phyloP scores from a whole-genome alignment of 2,113 vertebrate genomes.

The Colinus virginianus region DNA sequence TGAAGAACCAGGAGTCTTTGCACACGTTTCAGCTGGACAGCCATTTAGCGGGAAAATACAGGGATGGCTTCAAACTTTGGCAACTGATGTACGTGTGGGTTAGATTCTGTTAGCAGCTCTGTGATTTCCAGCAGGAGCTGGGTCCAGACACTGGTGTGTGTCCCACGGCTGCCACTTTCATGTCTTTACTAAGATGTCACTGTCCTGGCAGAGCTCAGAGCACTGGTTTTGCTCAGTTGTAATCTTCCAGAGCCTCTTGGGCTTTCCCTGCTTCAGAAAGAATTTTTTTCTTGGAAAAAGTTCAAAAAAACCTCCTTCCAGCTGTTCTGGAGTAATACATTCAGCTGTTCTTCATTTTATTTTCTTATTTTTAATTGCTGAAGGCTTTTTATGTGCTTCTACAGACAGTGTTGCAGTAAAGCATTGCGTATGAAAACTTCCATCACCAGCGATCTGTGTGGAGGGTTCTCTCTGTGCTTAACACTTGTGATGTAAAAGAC shows the following conservation, averaged over 20 bases:
- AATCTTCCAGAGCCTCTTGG: background rate
- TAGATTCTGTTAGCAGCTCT: background rate
- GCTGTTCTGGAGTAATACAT: background rate
- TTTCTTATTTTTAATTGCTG: background rate
- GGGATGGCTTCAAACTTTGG: background rate
- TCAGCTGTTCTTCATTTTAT: background rate
- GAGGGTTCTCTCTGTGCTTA: background rate
- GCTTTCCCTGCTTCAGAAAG: background rate
- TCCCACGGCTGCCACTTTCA: background rate
- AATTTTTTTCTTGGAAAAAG: background rate
- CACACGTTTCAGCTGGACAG: background rate
- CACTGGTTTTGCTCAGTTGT: background rate
- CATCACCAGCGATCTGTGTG: background rate
- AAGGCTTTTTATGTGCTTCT: background rate
- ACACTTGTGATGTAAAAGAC: background rate
- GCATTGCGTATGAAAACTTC: background rate
- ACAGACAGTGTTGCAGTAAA: background rate
- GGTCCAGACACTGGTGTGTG: fast-evolving
- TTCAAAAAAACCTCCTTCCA: fast-evolving
- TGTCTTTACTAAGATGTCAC: background rate
- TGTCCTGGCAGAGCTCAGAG: background rate
- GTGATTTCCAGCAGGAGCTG: background rate
- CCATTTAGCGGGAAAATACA: background rate
- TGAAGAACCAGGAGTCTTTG: background rate
- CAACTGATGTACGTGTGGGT: fast-evolving